Conservation (phyloP, 35 echinoderm and acorn worm genomes). For the Holothuria glaberrima region DNA sequence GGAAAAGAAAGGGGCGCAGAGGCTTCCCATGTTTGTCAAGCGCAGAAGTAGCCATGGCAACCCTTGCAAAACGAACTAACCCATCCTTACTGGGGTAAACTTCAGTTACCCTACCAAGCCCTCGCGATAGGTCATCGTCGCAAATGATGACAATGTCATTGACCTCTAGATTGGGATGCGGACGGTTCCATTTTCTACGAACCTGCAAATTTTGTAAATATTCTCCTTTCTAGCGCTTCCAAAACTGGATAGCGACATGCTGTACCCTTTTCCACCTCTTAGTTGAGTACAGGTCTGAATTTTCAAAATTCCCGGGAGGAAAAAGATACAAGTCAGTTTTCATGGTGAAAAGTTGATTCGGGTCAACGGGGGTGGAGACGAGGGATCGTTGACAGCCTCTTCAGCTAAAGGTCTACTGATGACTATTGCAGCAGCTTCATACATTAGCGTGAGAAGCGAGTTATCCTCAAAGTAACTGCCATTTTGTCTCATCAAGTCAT, state of each 20-base stretch:
- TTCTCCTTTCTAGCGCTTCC: conserved; percentile 2
- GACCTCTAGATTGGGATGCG: neutral
- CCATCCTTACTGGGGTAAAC: conserved; percentile 6
- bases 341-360: conserved; percentile 39
- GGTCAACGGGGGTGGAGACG: conserved; percentile 4
- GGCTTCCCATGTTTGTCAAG: neutral
- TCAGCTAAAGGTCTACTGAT: conserved; percentile 16
- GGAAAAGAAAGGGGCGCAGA: neutral
- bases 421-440: neutral
- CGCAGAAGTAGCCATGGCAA: neutral
- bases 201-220: conserved; percentile 34
- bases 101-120: neutral
- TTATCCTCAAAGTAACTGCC: neutral
- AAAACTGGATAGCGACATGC: conserved; percentile 28
- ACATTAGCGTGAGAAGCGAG: neutral
- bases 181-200: conserved; percentile 4
- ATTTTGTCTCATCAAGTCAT: neutral
- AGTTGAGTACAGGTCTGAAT: neutral
- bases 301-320: conserved; percentile 15
- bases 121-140: conserved; percentile 1
- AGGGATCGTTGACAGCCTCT: neutral
- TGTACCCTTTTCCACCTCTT: conserved; percentile 29
- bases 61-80: neutral
- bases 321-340: conserved; percentile 14
- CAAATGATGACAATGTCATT: neutral